Evolutionary conservation across 2,113 vertebrate genomes (phyloP).

Genomic region (Cyphomyrus discorhynchus): DNA sequence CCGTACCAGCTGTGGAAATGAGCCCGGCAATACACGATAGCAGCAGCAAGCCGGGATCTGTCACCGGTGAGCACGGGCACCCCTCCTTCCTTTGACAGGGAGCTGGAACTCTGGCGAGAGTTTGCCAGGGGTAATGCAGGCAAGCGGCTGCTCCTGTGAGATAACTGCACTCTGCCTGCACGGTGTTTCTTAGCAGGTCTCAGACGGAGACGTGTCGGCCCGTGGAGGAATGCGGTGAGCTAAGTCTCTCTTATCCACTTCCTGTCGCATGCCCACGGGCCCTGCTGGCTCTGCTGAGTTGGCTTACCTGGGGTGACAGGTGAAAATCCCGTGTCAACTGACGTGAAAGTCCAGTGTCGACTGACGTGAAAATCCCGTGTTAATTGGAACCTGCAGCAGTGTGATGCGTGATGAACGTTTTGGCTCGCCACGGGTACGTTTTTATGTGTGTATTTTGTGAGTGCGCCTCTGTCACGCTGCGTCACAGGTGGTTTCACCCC

Average conservation of each 20-base stretch:
- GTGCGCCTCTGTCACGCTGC: background rate
- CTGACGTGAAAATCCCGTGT: background rate
- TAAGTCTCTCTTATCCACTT: background rate
- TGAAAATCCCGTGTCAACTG: background rate
- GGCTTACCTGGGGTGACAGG: background rate
- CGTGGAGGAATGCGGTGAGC: background rate
- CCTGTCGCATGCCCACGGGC: background rate
- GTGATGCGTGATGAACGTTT: background rate
- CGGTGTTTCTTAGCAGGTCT: background rate
- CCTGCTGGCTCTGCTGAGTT: background rate
- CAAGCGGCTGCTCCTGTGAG: slow-evolving; percentile 29
- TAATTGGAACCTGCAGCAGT: background rate
- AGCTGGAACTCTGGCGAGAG: slow-evolving; percentile 29
- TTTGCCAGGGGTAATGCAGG: slow-evolving; percentile 27
- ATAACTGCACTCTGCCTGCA: slow-evolving; percentile 40
- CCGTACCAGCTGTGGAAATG: slow-evolving; percentile 20
- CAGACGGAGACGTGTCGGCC: background rate
- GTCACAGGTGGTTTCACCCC: background rate
- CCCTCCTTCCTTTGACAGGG: slow-evolving; percentile 23
- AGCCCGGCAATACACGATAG: slow-evolving; percentile 31
- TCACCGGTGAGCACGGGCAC: slow-evolving; percentile 4
- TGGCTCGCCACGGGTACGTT: background rate
- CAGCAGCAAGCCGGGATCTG: background rate
- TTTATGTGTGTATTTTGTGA: background rate
- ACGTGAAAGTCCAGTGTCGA: background rate